Evolutionary conservation across 2,797 vertebrate genomes (phyloP), one percentile per base, ranked within the genome.

Genomic region (Sphaeramia orbicularis): DNA sequence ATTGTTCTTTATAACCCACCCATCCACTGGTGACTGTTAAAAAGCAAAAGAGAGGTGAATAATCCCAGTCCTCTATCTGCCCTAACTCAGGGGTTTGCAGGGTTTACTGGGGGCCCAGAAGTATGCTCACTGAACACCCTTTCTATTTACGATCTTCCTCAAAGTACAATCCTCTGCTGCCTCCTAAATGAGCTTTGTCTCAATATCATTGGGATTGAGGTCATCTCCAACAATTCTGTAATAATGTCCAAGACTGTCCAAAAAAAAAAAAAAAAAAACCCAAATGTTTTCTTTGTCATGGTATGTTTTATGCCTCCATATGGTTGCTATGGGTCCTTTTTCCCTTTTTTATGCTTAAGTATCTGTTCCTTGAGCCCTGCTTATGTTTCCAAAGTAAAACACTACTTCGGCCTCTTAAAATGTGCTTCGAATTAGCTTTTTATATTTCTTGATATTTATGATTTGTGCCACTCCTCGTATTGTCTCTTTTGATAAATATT

Each of bases 401-500:
- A 56, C 38, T 76, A 83, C n/a, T 65, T 90, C 48, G 63, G 74
- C 77, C 76, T 59, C 56, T 79, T 82, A 61, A 83, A 93, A 93
- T 93, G 86, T 94, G 94, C 89, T 94, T 92, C 60, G 65, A 76
- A 89, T 94, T 92, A 93, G 70, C 43, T 75, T 89, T 91, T 93
- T 90, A 91, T 91, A 91, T 89, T 91, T 89, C 87, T 92, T 90
- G 91, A 93, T 94, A 93, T 93, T 91, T 92, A 94, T 92, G 93
- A 93, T 94, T 94, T 93, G 91, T 92, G 91, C 92, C 93, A 91
- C 93, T 93, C 91, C 91, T 93, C 84, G 84, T 73, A 88, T 93
- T 94, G 93, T 94, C 92, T 93, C 90, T 91, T 93, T 92, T 92
- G 91, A 94, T 94, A 92, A 94, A 94, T 90, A 93, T 92, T 93